Percentiles rank a stretch among this genome's conserved stretches.
phyloP scores from a whole-genome alignment of 2,113 vertebrate species.

The Myotis brandtii region DNA sequence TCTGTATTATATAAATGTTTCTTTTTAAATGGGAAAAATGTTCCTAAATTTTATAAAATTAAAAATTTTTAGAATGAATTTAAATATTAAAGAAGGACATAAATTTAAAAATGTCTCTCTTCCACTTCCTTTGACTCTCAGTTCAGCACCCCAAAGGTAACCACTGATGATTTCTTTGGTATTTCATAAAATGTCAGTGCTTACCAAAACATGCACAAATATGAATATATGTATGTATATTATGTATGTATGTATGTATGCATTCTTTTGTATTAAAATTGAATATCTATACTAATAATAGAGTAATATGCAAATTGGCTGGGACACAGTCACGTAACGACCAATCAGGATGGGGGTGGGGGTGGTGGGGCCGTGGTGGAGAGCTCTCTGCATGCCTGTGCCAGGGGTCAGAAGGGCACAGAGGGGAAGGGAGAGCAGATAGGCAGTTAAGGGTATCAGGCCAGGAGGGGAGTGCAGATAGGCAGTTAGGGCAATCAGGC shows the following conservation, averaged over 20 bases:
- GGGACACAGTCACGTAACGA: too few species aligned
- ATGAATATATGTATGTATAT: background rate
- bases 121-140: background rate
- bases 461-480: too few species aligned
- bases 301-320: too few species aligned
- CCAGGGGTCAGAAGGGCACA: too few species aligned
- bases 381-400: too few species aligned
- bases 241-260: background rate
- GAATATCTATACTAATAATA: background rate
- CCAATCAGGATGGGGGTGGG: too few species aligned
- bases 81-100: background rate
- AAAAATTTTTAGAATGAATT: slow-evolving; percentile 11
- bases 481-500: too few species aligned
- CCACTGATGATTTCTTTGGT: background rate
- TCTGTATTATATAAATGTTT: background rate
- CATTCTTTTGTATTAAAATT: background rate
- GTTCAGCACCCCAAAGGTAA: background rate
- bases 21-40: slow-evolving; percentile 33
- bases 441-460: too few species aligned
- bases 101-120: background rate
- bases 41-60: background rate
- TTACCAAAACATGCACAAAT: background rate
- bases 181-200: background rate
- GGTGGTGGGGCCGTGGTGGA: too few species aligned
- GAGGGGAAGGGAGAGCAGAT: too few species aligned